Evolutionary conservation across 2,888 invertebrate species (phyloP), one percentile per base, ranked within the genome.

Genomic region (Zhuqinia jingwanae): DNA sequence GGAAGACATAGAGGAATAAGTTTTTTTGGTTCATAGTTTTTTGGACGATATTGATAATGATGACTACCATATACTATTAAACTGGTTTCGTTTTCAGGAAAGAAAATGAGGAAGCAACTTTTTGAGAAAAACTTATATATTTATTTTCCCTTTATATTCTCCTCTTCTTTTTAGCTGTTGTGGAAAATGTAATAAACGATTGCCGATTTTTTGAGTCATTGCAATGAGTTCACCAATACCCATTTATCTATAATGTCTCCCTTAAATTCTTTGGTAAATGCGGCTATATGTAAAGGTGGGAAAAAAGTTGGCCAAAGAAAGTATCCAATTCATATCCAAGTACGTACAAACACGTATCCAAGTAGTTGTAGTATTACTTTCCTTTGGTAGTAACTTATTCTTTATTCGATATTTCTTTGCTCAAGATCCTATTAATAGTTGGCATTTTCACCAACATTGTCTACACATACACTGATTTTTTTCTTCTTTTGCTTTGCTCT

Each of bases 271-370:
- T 17, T 22, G 47, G 2, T 47, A 70, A 70, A 22, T 47, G 70
- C 50, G 47, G 22, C 70, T 36, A 36, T 65, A 70, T 70, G 70
- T 47, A 70, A 25, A 70, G 70, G 70, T 70, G 70, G 70, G 70
- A 50, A 70, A 70, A 42, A 5, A 47, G 22, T 70, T 50, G 68
- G 70, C 25, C 47, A n/a, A 47, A 17, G 25, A 47, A 70, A 70
- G 45, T 45, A 68, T 68, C 36, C n/a, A n/a, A n/a, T n/a, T n/a
- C n/a, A n/a, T 36, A 36, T 36, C 8, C 5, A 36, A 8, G 36
- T 20, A 42, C 11, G 42, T 11, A 45, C 42, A 68, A 42, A 17
- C 11, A 36, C 3, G 36, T 8, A 36, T n/a, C n/a, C n/a, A n/a
- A n/a, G n/a, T n/a, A n/a, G n/a, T n/a, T n/a, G 8, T 6, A 36